phyloP scores from a whole-genome alignment of 2,888 invertebrate genomes.

The Tortrix viridana region DNA sequence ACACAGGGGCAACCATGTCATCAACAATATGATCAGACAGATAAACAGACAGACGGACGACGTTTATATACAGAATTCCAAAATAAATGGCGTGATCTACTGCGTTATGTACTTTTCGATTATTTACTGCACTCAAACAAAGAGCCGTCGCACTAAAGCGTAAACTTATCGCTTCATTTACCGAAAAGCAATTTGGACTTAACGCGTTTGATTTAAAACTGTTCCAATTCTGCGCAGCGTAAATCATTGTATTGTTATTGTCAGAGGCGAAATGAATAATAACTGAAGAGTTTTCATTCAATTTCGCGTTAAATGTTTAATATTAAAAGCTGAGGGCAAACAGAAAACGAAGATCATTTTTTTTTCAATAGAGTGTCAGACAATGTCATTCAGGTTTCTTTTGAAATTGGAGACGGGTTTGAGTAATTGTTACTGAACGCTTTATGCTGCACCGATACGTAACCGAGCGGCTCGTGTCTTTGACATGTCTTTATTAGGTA shows the following conservation, averaged over 20 bases:
- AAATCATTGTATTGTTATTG: constrained; percentile 6
- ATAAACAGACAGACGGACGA: no score
- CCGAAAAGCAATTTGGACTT: constrained; percentile 23
- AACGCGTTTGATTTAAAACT: constrained; percentile 12
- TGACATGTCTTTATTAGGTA: no score
- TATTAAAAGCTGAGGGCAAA: no score
- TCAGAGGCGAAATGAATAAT: neutral
- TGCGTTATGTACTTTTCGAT: neutral
- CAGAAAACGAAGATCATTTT: neutral
- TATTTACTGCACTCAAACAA: constrained; percentile 19
- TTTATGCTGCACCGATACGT: no score
- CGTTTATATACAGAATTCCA: no score
- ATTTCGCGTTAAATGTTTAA: no score
- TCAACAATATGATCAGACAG: no score
- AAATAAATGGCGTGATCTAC: neutral
- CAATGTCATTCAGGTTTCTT: neutral
- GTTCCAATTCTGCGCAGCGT: constrained; percentile 12
- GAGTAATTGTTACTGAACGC: no score
- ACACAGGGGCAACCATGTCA: no score
- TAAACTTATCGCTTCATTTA: constrained; percentile 26
- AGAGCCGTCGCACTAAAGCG: neutral
- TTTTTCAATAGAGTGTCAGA: neutral
- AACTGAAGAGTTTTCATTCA: no score
- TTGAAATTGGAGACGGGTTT: neutral
- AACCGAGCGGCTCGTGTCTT: no score